These are phyloP conservation scores for Monopis laevigella DNA, from an alignment of 2,888 invertebrate genomes.

Conservation along the genomic window DNA sequence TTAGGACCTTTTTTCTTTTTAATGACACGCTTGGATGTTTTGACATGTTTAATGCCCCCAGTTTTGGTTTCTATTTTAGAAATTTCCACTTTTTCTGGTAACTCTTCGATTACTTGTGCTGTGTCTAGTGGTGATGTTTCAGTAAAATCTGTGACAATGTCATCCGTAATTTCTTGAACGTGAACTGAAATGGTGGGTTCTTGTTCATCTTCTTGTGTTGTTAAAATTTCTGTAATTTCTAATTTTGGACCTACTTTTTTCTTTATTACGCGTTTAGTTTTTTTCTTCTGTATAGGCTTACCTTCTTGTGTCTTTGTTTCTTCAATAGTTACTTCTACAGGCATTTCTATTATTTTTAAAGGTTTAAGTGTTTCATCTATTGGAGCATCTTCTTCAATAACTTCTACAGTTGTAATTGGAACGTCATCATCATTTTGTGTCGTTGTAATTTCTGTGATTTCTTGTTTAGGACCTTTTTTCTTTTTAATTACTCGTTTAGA, in stretches of 20 bases:
- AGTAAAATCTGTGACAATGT: not conserved
- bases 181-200: constrained; percentile 1
- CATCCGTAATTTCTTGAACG: not conserved
- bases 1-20: constrained; percentile 33
- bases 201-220: constrained; percentile 19
- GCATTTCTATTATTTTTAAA: constrained; percentile 26
- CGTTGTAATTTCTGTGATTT: constrained; percentile 13
- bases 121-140: constrained; percentile 20
- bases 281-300: constrained; percentile 27
- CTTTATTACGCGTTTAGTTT: constrained; percentile 38
- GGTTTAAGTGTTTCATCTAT: constrained; percentile 9
- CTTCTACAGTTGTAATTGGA: constrained; percentile 20
- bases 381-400: constrained; percentile 14
- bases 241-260: constrained; percentile 35
- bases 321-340: constrained; percentile 28
- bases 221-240: constrained; percentile 20
- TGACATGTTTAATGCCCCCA: constrained; percentile 22
- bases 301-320: constrained; percentile 1
- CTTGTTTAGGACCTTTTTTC: constrained; percentile 4
- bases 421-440: constrained; percentile 28
- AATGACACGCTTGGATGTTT: constrained; percentile 23
- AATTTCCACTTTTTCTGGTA: constrained; percentile 19
- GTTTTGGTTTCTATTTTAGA: constrained; percentile 24
- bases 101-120: constrained; percentile 18
- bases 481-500: constrained; percentile 23